Percentiles rank a stretch among this genome's conserved stretches.
These are phyloP conservation scores for Drosophila macrospina DNA, from an alignment of 2,888 invertebrate genomes.

Conservation along the genomic window DNA sequence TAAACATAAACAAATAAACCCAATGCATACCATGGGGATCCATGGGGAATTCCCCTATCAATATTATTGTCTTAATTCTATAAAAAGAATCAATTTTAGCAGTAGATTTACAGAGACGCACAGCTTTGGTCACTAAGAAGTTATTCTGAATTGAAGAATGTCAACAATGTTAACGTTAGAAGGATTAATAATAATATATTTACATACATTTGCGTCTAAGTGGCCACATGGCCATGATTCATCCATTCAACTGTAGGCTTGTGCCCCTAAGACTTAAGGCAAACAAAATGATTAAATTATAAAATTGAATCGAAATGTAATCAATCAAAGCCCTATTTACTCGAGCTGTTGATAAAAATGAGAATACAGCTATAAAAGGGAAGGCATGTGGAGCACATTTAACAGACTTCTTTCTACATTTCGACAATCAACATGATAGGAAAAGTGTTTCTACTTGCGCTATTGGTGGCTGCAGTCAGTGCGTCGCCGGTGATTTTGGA, in stretches of 20 bases:
- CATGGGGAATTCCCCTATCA: not conserved
- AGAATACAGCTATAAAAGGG: constrained; percentile 28
- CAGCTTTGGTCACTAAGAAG: no score
- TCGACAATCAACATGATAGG: constrained; percentile 43
- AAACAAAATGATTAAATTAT: constrained; percentile 1
- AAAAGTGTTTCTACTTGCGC: constrained; percentile 48
- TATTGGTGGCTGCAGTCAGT: constrained; percentile 42
- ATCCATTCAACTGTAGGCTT: not conserved
- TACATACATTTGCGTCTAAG: no score
- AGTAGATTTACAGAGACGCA: no score
- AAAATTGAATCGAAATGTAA: constrained; percentile 18
- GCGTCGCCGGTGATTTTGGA: constrained; percentile 24
- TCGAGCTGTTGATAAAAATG: constrained; percentile 27
- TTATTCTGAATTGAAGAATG: no score
- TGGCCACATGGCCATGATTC: not conserved
- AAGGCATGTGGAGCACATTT: not conserved
- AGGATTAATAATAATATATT: no score
- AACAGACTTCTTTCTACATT: constrained; percentile 18
- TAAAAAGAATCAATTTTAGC: not conserved
- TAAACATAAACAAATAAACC: not conserved
- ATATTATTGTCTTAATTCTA: not conserved
- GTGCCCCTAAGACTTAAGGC: not conserved
- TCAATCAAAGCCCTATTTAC: constrained; percentile 21
- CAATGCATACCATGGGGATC: not conserved
- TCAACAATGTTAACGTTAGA: no score